Evolutionary conservation across 1,140 invertebrate species (phyloP).

Genomic region (silkworm (Bombyx mori)): ASM3026992v2 NC_085114.1:1722501-1723000

Average conservation of each 20-base stretch:
- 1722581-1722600: conserved; percentile 85
- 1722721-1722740: conserved; percentile 26
- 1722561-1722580: conserved; percentile 84
- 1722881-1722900: conserved; percentile 68
- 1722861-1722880: conserved; percentile 54
- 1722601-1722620: conserved; percentile 81
- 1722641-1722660: conserved; percentile 34
- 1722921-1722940: conserved; percentile 45
- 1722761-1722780: conserved; percentile 73
- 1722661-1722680: conserved; percentile 18
- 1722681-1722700: conserved; percentile 21
- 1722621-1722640: conserved; percentile 73
- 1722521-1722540: conserved; percentile 85
- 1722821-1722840: conserved; percentile 74
- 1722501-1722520: conserved; percentile 83
- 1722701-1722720: conserved; percentile 16
- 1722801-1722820: conserved; percentile 51
- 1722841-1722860: conserved; percentile 71
- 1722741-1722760: conserved; percentile 71
- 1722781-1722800: conserved; percentile 58
- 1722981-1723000: conserved; percentile 49
- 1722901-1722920: conserved; percentile 11
- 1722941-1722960: conserved; percentile 51
- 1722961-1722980: conserved; percentile 60
- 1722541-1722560: conserved; percentile 87